These are phyloP conservation scores for Tetanocera ferruginea DNA, from an alignment of 2,888 invertebrate species.

Conservation along the genomic window DNA sequence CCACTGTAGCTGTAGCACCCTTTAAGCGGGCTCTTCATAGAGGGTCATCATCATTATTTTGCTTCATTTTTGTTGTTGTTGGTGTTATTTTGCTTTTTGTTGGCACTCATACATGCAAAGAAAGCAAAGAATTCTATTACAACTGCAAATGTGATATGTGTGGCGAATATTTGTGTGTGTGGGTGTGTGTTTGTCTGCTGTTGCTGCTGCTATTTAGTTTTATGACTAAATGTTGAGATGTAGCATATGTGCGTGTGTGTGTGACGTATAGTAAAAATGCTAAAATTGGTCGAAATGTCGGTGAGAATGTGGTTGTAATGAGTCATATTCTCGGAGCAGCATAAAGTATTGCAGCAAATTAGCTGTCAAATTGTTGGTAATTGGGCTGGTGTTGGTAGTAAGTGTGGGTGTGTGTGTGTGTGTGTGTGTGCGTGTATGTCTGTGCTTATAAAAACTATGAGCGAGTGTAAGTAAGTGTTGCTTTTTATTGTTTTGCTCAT, in stretches of 20 bases:
- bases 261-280: slow-evolving; percentile 10
- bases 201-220: slow-evolving; percentile 31
- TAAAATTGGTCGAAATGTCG: slow-evolving; percentile 30
- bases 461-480: neutral
- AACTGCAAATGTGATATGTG: neutral
- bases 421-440: neutral
- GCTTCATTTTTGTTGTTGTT: neutral
- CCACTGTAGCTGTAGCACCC: neutral
- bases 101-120: neutral
- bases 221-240: slow-evolving; percentile 23
- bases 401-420: neutral
- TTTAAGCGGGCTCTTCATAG: neutral
- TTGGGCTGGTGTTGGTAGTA: slow-evolving; percentile 6
- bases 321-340: slow-evolving; percentile 25
- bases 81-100: neutral
- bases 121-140: slow-evolving; percentile 15
- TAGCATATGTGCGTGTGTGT: neutral
- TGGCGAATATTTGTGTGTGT: neutral
- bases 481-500: slow-evolving; percentile 24
- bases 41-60: slow-evolving; percentile 36
- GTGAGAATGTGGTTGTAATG: slow-evolving; percentile 30
- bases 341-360: slow-evolving; percentile 39
- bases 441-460: neutral
- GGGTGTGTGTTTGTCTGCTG: neutral
- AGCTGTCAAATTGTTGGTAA: slow-evolving; percentile 39